Evolutionary conservation across 2,888 invertebrate species (phyloP), one percentile per base, ranked within the genome.

Genomic region (Agriotes lineatus): DNA sequence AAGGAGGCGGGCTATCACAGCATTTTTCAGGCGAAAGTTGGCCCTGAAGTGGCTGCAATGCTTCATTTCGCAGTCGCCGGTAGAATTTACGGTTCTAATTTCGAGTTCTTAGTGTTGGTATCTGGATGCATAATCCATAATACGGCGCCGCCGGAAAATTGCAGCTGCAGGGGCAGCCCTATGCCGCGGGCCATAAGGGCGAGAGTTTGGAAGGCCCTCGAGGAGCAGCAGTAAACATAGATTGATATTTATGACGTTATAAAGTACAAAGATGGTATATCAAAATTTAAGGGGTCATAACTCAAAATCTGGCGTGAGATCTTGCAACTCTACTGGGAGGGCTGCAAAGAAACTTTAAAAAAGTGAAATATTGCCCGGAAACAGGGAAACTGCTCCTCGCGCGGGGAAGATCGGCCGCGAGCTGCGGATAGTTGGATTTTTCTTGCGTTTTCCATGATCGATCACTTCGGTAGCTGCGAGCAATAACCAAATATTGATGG

Each of bases 201-300:
- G 25, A 62, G 42, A 58, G 39, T 65, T 65, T 65, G 58, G 12
- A 48, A 56, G 33, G n/a, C 37, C 58, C 30, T 50, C 60, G 19
- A 50, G 45, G 39, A 65, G 44, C 33, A 63, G 65, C 58, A 65
- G 62, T 70, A 73, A 70, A 73, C 67, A 73, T 59, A 65, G 74
- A 75, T 74, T 72, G 74, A 72, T 75, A 75, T 75, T 75, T 75
- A 74, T 72, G 71, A 63, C 54, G 72, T 70, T 68, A 72, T 74
- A 74, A 75, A 75, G 69, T 70, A 69, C 66, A 72, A 71, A 72
- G 70, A 69, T 67, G 60, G 68, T 74, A 72, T 73, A 74, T 75
- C 73, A 75, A 74, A 75, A 72, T 75, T 75, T 75, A 73, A 72
- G 70, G 65, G 72, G 72, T 63, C 57, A 70, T 75, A 74, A 69